phyloP scores from a whole-genome alignment of 1,140 invertebrate genomes.

The Calosoma granatense region DNA sequence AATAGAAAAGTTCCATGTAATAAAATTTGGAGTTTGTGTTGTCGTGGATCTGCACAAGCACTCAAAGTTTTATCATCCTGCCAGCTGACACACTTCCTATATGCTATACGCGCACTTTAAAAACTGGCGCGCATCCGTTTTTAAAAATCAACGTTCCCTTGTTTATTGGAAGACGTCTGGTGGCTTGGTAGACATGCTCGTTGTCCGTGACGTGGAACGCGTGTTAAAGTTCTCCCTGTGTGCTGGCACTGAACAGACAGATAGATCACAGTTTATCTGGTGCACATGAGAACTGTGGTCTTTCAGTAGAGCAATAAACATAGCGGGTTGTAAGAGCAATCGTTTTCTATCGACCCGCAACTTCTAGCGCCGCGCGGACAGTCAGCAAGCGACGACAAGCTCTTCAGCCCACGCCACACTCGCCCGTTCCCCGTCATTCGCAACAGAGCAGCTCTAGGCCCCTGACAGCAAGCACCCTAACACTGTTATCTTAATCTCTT shows the following conservation, averaged over 20 bases:
- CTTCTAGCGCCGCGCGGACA: too few relatives aligned
- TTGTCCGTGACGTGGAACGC: neutral
- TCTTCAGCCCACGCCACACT: too few relatives aligned
- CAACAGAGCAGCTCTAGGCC: too few relatives aligned
- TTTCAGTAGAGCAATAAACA: slow-evolving; percentile 1
- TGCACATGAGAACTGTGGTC: neutral
- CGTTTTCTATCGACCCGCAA: neutral
- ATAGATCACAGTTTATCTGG: neutral
- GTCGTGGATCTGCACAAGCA: neutral
- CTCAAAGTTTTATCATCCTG: neutral
- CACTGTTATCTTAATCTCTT: neutral
- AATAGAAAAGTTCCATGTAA: neutral
- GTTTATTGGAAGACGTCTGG: neutral
- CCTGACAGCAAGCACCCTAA: neutral
- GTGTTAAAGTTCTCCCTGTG: neutral
- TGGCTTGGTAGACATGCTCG: too few relatives aligned
- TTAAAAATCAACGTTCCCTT: neutral
- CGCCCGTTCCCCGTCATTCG: too few relatives aligned
- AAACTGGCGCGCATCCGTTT: neutral
- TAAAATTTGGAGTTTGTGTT: neutral
- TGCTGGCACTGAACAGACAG: neutral
- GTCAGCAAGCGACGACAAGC: too few relatives aligned
- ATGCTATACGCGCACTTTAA: slow-evolving; percentile 1
- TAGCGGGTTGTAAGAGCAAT: neutral
- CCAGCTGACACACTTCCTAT: slow-evolving; percentile 5